Conservation (phyloP, 1,140 invertebrate species). For the Chionoecetes opilio region DNA sequence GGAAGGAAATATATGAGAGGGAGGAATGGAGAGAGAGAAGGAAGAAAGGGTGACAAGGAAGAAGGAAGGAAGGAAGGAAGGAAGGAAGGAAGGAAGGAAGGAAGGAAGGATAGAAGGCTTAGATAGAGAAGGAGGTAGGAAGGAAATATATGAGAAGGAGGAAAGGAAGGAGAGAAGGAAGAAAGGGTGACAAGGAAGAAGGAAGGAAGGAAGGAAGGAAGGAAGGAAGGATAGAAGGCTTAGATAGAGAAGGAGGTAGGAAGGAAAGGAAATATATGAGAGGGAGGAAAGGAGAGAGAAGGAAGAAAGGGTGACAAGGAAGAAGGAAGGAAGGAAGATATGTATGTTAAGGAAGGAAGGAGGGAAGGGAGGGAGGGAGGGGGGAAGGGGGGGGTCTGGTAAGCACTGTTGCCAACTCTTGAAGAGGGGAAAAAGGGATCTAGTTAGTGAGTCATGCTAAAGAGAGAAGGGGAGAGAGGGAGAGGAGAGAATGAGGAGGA, state of each 20-base stretch:
- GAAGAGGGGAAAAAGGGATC: background rate
- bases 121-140: background rate
- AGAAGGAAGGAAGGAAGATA: too few species aligned
- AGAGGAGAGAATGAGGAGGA: background rate
- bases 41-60: background rate
- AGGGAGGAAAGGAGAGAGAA: background rate
- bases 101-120: background rate
- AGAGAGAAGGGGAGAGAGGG: background rate
- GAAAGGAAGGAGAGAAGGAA: background rate
- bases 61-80: background rate
- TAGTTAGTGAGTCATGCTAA: background rate
- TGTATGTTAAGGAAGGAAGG: too few species aligned
- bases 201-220: conserved; percentile 21
- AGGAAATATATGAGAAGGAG: background rate
- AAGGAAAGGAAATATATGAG: background rate
- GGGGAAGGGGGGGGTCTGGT: too few species aligned
- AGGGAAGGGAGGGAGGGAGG: too few species aligned
- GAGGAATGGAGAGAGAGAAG: background rate
- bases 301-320: background rate
- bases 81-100: background rate
- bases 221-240: too few species aligned
- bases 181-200: background rate
- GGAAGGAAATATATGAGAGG: background rate
- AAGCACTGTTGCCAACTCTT: too few species aligned
- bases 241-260: background rate